A percentile compares a stretch with the other conserved stretches of the same genome.
Evolutionary conservation across 2,797 vertebrate genomes (phyloP).

Genomic region (Myiothlypis coronata): DNA sequence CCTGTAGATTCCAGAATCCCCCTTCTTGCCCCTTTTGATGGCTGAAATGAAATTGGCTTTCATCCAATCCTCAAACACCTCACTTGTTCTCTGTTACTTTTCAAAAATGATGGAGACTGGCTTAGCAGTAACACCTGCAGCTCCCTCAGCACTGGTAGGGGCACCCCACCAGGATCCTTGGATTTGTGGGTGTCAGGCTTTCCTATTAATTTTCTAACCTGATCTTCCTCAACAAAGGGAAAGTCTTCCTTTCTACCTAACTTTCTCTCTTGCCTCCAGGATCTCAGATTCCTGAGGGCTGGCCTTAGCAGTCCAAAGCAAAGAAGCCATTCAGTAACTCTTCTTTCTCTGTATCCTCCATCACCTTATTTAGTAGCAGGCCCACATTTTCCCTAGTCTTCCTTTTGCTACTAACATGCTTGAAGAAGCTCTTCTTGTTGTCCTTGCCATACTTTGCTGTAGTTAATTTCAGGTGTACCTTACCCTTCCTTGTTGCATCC

Average conservation of each 20-base stretch:
- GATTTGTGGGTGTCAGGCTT: background rate
- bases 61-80: background rate
- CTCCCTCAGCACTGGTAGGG: background rate
- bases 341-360: background rate
- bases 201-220: background rate
- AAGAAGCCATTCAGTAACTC: background rate
- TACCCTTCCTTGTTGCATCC: background rate
- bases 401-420: background rate
- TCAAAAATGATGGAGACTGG: background rate
- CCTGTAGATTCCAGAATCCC: background rate
- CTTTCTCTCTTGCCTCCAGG: background rate
- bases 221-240: rapidly evolving
- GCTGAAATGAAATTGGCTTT: background rate
- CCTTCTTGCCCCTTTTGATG: background rate
- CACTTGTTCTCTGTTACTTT: background rate
- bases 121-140: background rate
- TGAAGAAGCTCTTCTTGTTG: background rate
- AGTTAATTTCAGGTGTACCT: background rate
- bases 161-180: background rate
- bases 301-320: background rate
- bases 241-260: background rate
- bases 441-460: background rate
- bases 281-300: background rate
- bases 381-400: background rate
- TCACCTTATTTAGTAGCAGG: background rate